Evolutionary conservation across 2,113 vertebrate species (phyloP).

Genomic region (Tychaedon coryphoeus): DNA sequence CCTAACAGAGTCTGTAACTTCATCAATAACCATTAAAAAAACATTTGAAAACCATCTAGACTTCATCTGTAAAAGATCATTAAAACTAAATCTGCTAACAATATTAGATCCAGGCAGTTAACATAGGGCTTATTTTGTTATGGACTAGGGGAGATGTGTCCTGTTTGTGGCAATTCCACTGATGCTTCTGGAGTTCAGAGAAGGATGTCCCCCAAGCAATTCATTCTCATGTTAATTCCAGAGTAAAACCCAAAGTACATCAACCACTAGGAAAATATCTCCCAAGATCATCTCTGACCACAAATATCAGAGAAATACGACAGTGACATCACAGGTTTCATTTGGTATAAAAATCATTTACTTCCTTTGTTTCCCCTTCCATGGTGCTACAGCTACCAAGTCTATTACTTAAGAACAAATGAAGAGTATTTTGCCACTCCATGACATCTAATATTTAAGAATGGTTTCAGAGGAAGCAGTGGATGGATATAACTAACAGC

Average conservation of each 20-base stretch:
- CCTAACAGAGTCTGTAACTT: neutral
- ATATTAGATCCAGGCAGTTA: neutral
- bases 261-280: neutral
- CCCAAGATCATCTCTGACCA: neutral
- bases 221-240: neutral
- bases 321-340: neutral
- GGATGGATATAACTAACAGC: neutral
- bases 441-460: neutral
- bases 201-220: neutral
- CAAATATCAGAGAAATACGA: neutral
- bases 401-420: neutral
- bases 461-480: neutral
- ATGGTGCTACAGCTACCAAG: neutral
- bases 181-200: neutral
- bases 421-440: neutral
- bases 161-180: neutral
- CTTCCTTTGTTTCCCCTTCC: neutral
- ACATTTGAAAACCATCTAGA: neutral
- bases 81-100: neutral
- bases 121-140: neutral
- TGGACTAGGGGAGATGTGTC: accelerated
- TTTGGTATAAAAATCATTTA: accelerated
- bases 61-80: neutral
- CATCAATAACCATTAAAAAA: neutral
- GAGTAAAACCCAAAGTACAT: neutral